These are phyloP conservation scores for Neomonachus schauinslandi DNA, from an alignment of 2,113 vertebrate species.

Conservation along the genomic window DNA sequence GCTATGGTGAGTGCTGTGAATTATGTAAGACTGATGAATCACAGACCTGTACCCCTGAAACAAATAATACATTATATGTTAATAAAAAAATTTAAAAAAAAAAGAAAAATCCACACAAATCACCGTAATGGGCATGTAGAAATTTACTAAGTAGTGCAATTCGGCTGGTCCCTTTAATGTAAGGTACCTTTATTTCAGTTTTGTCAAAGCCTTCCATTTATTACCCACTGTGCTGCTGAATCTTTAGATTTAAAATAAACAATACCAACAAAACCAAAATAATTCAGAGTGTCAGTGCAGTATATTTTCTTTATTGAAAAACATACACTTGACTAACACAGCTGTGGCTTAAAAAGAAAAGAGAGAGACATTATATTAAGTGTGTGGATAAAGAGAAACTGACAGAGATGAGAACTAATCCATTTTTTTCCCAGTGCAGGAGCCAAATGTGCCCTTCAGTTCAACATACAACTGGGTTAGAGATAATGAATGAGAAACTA, in stretches of 20 bases:
- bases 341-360: slow-evolving; percentile 73
- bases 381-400: slow-evolving; percentile 57
- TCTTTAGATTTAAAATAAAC: slow-evolving; percentile 68
- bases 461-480: not conserved
- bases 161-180: not conserved
- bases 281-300: slow-evolving; percentile 59
- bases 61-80: too few relatives aligned
- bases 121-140: slow-evolving; percentile 53
- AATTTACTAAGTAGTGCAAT: slow-evolving; percentile 36
- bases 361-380: slow-evolving; percentile 56
- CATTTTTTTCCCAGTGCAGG: not conserved
- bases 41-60: too few relatives aligned
- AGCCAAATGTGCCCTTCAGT: slow-evolving; percentile 42
- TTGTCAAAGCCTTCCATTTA: slow-evolving; percentile 53
- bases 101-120: slow-evolving; percentile 59
- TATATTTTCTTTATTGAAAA: slow-evolving; percentile 81
- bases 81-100: too few relatives aligned
- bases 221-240: slow-evolving; percentile 40
- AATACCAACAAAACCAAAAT: slow-evolving; percentile 65
- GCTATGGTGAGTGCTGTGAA: too few relatives aligned
- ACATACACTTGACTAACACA: slow-evolving; percentile 70
- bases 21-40: too few relatives aligned
- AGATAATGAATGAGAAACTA: slow-evolving; percentile 18
- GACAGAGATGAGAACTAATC: slow-evolving; percentile 56
- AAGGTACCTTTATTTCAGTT: slow-evolving; percentile 51